phyloP scores from a whole-genome alignment of 1,140 invertebrate genomes.

The Zophobas atratus region DNA sequence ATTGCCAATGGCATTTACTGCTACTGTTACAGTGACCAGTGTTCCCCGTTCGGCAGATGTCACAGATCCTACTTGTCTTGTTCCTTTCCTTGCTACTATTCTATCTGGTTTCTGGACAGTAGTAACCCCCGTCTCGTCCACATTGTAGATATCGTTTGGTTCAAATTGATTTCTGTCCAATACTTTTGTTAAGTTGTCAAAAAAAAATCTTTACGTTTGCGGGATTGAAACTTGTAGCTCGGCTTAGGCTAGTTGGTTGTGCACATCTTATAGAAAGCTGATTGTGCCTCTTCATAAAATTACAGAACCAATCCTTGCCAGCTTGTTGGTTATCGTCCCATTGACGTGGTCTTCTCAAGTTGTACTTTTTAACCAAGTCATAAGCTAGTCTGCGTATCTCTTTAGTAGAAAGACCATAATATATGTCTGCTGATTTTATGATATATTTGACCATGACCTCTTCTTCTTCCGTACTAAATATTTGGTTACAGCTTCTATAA shows the following conservation, averaged over 20 bases:
- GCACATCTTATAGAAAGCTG: constrained; percentile 66
- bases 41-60: constrained; percentile 69
- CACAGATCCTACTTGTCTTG: constrained; percentile 68
- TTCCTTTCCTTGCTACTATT: constrained; percentile 64
- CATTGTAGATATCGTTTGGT: constrained; percentile 67
- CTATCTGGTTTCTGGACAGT: constrained; percentile 68
- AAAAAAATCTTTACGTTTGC: constrained; percentile 65
- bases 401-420: constrained; percentile 57
- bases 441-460: too few relatives aligned
- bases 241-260: constrained; percentile 68
- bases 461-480: too few relatives aligned
- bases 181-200: constrained; percentile 63
- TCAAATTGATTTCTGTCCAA: constrained; percentile 62
- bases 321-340: constrained; percentile 65
- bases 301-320: constrained; percentile 68
- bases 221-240: constrained; percentile 70
- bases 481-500: too few relatives aligned
- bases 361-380: constrained; percentile 60
- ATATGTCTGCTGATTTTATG: too few relatives aligned
- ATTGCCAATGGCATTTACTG: constrained; percentile 52
- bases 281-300: constrained; percentile 69
- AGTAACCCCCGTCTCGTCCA: constrained; percentile 69
- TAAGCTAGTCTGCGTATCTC: constrained; percentile 57
- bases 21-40: constrained; percentile 66
- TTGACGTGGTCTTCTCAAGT: constrained; percentile 56